A percentile compares a stretch with the other conserved stretches of the same genome.
Conservation (phyloP, 2,888 invertebrate genomes). For the Exephanes ischioxanthus region DNA sequence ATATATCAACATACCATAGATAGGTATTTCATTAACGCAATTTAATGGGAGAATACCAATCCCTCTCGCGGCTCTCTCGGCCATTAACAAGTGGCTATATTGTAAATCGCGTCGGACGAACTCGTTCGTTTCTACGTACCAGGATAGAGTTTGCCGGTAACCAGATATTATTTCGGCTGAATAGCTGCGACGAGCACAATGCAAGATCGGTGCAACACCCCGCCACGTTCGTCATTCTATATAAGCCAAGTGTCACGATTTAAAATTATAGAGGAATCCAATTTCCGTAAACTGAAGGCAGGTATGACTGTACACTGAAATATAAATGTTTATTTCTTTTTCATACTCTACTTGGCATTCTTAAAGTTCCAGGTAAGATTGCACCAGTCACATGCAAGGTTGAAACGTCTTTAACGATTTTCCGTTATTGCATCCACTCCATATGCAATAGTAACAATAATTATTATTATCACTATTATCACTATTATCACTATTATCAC, state of each 20-base stretch:
- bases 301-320: neutral
- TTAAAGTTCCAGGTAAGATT: no score
- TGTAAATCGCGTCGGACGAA: no score
- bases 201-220: neutral
- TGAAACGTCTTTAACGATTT: no score
- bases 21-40: constrained; percentile 34
- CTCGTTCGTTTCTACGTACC: neutral
- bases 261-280: neutral
- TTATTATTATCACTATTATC: no score
- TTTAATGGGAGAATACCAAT: constrained; percentile 17
- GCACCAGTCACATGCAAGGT: no score
- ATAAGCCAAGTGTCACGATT: neutral
- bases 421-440: no score
- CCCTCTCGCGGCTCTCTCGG: neutral
- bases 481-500: no score
- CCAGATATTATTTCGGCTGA: constrained; percentile 5
- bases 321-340: no score
- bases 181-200: constrained; percentile 3
- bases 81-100: neutral
- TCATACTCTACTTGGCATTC: no score
- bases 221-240: neutral
- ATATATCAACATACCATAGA: neutral
- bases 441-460: no score
- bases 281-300: neutral
- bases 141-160: neutral